Base-by-base conservation (phyloP, 2,888 invertebrate genomes). In the Heliconius ethilla region DNA sequence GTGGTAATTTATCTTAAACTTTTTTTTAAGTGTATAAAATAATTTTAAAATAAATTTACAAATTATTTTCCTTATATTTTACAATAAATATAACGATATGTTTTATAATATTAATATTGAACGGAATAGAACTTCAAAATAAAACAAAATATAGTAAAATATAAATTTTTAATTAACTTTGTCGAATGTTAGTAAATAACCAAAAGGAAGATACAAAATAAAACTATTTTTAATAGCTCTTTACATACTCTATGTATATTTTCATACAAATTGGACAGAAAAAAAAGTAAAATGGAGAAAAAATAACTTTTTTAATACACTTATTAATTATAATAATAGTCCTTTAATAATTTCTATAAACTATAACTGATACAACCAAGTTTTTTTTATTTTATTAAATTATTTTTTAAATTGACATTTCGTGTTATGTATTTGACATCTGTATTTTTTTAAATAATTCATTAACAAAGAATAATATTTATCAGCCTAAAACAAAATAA, bases 61-160 rank as follows among this genome's bases (percentile, higher is more conserved):
- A 33, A 33, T 33, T 9, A 6, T 9, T 33, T 33, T 33, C 33
- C 33, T 33, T 33, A 33, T 33, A 33, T 33, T 33, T 33, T 33
- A 33, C 33, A 33, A 33, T 33, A 33, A 33, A 33, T 33, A 33
- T 33, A 33, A 33, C 33, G 7, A 33, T 45, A 45, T 18, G 45
- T 18, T 45, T 45, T 18, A 45, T 45, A 18, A 45, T 45, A 45
- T 18, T 18, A 18, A 45, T 1, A 45, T 45, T 45, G 45, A 45
- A 45, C 5, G 18, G 1, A 45, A 45, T 1, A 22, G 7, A 22
- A 51, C 7, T 51, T 51, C 2, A 18, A 78, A 82, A 80, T 80
- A 78, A 82, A 82, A 82, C 79, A 80, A 59, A n/a, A 13, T 51
- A 69, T 83, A 83, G 78, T 83, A 83, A 83, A 83, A 83, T 83